Base-by-base conservation (phyloP, 2,797 vertebrate species). In the Linurgus olivaceus region DNA sequence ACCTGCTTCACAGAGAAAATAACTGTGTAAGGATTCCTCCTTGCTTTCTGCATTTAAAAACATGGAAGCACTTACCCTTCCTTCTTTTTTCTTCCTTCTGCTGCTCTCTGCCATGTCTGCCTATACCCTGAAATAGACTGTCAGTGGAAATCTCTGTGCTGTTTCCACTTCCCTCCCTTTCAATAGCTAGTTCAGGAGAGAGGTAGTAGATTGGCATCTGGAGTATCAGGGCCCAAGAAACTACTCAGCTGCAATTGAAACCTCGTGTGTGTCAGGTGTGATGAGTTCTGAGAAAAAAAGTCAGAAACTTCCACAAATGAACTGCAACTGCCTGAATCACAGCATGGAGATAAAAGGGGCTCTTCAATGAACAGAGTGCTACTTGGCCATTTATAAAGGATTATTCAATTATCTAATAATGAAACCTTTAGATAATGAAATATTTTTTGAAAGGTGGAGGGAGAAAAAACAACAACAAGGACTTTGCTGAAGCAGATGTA, bases 321-420 rank as follows among this genome's bases (percentile, higher is more conserved):
- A 25, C 35, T 38, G 45, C 67, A 79, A 73, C n/a, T 71, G 57
- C 61, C 12, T 55, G 78, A 81, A 88, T 61, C 28, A 62, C 47
- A 86, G 66, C 29, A 29, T 0, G 0, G 54, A 1, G 8, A 62
- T 58, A 42, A 74, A 92, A 88, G 37, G 28, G 8, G 26, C 9
- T 72, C 66, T 59, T 90, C 66, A 65, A 52, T 37, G 42, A 90
- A 80, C 37, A 66, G 24, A 72, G 33, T 65, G 31, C 19, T 87
- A 33, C 48, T 77, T 81, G 72, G 79, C 76, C 70, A 86, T 63
- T 88, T 81, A 75, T 42, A 89, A 67, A 86, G 40, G 37, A 79
- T 95, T 90, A 86, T 81, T 85, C 63, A 93, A 81, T 95, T 93
- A 94, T 63, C 66, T 88, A 93, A 91, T 90, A 84, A 90, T 81